Conservation (phyloP, 2,888 invertebrate species). For the Cyrtodaria siliqua region DNA sequence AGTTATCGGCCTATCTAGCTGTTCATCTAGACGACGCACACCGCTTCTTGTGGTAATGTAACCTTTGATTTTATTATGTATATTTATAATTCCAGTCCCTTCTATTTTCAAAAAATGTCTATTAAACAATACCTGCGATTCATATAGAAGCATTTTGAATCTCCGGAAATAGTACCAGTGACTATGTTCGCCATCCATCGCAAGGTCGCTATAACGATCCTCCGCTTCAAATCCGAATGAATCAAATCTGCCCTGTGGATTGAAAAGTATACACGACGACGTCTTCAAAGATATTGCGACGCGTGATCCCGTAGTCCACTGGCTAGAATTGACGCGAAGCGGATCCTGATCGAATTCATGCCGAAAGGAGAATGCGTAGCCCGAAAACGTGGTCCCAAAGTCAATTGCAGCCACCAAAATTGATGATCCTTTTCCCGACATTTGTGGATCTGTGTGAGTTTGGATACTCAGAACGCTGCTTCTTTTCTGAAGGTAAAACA, state of each 20-base stretch:
- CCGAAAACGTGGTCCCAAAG: constrained; percentile 53
- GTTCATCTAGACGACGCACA: no score
- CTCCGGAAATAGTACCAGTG: constrained; percentile 48
- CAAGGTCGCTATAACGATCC: constrained; percentile 38
- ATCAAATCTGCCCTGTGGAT: constrained; percentile 26
- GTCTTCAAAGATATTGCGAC: constrained; percentile 41
- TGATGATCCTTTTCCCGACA: background rate
- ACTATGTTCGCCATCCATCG: constrained; percentile 21
- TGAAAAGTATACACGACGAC: constrained; percentile 45
- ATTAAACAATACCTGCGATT: constrained; percentile 20
- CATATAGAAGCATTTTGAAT: constrained; percentile 50
- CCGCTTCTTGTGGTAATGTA: no score
- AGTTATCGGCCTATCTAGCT: no score
- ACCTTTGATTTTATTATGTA: no score
- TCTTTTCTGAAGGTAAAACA: no score
- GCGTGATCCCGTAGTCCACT: constrained; percentile 35
- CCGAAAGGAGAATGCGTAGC: constrained; percentile 49
- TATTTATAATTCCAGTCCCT: no score
- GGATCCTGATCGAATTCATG: constrained; percentile 46
- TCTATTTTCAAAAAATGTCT: no score
- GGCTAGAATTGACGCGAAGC: constrained; percentile 23
- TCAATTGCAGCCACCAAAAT: constrained; percentile 46
- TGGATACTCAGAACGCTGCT: no score
- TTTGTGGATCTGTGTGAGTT: no score
- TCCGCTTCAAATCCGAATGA: constrained; percentile 57